phyloP scores from a whole-genome alignment of 2,888 invertebrate species.

The Atethmia centrago region DNA sequence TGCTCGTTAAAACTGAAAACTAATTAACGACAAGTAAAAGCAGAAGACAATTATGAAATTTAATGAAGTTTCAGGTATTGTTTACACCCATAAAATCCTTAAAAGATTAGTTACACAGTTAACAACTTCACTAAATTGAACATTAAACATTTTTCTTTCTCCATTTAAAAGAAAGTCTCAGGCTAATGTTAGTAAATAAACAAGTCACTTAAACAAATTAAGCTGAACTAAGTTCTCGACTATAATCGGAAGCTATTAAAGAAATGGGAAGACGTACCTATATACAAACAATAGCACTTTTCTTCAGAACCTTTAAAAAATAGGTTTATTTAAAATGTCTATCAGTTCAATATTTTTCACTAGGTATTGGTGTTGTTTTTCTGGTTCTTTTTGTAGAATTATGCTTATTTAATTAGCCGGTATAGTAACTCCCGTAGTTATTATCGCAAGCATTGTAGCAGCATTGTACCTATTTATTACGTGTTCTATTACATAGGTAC shows the following conservation, averaged over 20 bases:
- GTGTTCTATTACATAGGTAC: neutral
- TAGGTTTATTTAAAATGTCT: neutral
- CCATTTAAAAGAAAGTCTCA: constrained; percentile 17
- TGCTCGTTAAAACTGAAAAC: neutral
- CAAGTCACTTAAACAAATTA: constrained; percentile 36
- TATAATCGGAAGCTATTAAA: constrained; percentile 31
- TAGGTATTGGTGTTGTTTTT: neutral
- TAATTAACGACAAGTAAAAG: neutral
- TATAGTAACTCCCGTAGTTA: neutral
- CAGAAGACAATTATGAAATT: neutral
- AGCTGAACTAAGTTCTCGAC: constrained; percentile 21
- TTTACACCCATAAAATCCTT: constrained; percentile 16
- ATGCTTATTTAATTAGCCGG: constrained; percentile 3
- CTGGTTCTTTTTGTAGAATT: neutral
- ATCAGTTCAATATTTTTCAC: neutral
- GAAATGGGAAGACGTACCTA: constrained; percentile 19
- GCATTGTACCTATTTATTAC: neutral
- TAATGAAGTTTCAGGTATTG: constrained; percentile 1
- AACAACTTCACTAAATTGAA: constrained; percentile 12
- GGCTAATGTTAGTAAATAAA: constrained; percentile 28
- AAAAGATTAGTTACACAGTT: constrained; percentile 26
- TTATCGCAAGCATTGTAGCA: neutral
- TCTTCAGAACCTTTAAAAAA: neutral
- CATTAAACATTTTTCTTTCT: constrained; percentile 6
- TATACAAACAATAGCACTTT: constrained; percentile 29